Evolutionary conservation across 2,113 vertebrate species (phyloP).

Genomic region (Myiopsitta monachus): DNA sequence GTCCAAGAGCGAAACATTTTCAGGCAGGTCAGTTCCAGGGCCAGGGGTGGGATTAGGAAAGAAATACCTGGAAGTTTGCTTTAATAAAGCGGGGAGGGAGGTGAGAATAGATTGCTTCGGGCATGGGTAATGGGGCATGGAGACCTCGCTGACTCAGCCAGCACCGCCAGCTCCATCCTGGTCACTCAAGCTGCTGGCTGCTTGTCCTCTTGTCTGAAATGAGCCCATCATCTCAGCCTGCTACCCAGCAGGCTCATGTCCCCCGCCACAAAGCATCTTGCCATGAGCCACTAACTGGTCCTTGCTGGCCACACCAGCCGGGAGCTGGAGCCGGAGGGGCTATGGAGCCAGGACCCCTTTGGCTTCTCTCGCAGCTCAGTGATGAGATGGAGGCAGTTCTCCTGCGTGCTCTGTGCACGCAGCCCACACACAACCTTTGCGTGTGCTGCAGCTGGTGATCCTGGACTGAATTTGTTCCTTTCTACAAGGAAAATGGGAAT

Average conservation of each 20-base stretch:
- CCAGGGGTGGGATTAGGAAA: not conserved
- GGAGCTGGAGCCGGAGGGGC: rapidly evolving
- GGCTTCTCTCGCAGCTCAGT: not conserved
- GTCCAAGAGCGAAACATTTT: not conserved
- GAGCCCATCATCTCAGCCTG: slow-evolving; percentile 2
- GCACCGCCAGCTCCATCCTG: not conserved
- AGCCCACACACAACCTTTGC: not conserved
- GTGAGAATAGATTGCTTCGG: slow-evolving; percentile 39
- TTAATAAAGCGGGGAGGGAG: not conserved
- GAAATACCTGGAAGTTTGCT: not conserved
- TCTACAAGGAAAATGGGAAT: not conserved
- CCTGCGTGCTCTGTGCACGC: not conserved
- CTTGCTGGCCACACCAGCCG: not conserved
- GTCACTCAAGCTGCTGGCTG: slow-evolving; percentile 10
- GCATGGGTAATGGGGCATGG: slow-evolving; percentile 55
- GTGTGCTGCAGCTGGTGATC: not conserved
- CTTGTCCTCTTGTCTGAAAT: slow-evolving; percentile 18
- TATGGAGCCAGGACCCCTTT: not conserved
- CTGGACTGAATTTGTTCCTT: not conserved
- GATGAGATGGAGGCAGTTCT: not conserved
- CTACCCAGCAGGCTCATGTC: not conserved
- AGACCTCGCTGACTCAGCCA: slow-evolving; percentile 53
- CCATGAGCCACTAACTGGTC: not conserved
- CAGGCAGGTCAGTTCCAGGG: not conserved
- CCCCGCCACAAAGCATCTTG: slow-evolving; percentile 14